Evolutionary conservation across 2,113 vertebrate species (phyloP), one percentile per base, ranked within the genome.

Genomic region (Campylorhamphus procurvoides): DNA sequence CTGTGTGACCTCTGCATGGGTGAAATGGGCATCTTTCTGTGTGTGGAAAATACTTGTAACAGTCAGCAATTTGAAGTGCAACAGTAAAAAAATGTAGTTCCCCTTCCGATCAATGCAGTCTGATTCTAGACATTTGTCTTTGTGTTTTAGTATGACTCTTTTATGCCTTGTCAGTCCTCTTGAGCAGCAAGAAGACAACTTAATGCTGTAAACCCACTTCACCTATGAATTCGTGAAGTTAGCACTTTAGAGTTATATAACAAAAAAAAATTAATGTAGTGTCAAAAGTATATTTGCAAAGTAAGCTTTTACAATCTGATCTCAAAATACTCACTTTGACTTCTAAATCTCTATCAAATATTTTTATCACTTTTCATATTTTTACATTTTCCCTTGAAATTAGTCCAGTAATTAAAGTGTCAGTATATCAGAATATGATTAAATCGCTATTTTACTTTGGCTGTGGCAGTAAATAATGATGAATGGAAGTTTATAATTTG

Each of bases 351-450:
- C 33, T 71, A 31, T 80, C 22, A 85, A 59, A 74, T 89, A 18
- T 79, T 89, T 94, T 87, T 76, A 58, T 93, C 68, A 10, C 14
- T 79, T 82, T 84, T 80, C 49, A 39, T 93, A 83, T 96, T 78
- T 95, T 74, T 84, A 64, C 44, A 28, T 87, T 88, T 83, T 83
- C 44, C 72, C 31, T 77, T 72, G 9, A 58, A 91, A 81, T 72
- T 52, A 82, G 74, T 92, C 63, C 58, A 83, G 80, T 76, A 83
- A 35, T 52, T 92, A 67, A 91, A 69, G 37, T 84, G 66, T 90
- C 63, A 55, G 90, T 94, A 94, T 95, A 75, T 84, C 10, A 73
- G 59, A 64, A 58, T 56, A 62, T 35, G 29, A 62, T 78, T 35
- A 31, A 42, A 6, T 69, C 63, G 50, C 33, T 14, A 2, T 69